A percentile compares a stretch with the other conserved stretches of the same genome.
phyloP scores from a whole-genome alignment of 2,797 vertebrate species.

The Falco columbarius region DNA sequence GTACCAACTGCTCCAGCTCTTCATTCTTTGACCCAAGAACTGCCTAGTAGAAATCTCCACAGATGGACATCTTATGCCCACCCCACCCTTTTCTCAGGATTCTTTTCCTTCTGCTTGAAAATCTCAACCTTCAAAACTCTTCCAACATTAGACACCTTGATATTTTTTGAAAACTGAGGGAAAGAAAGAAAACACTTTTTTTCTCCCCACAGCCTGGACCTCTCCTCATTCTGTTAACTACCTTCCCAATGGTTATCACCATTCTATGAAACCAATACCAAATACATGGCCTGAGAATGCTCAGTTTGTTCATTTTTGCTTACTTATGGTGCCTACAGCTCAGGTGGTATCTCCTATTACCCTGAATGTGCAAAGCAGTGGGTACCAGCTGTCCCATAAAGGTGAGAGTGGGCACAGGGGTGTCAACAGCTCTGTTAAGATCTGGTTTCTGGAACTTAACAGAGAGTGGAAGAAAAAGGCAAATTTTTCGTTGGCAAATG shows the following conservation, averaged over 20 bases:
- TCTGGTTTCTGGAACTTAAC: neutral
- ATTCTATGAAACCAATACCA: neutral
- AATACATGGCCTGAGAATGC: neutral
- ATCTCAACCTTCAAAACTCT: neutral
- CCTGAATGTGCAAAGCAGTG: neutral
- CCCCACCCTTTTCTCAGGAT: neutral
- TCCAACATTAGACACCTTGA: neutral
- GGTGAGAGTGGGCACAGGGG: neutral
- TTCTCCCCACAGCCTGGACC: neutral
- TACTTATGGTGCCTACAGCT: neutral
- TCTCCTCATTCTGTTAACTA: neutral
- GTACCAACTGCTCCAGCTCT: neutral
- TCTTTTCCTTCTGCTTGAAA: neutral
- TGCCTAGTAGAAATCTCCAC: neutral
- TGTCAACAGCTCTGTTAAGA: neutral
- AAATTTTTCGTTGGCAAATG: neutral
- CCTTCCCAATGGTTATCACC: neutral
- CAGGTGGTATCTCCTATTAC: neutral
- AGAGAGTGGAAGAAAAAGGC: neutral
- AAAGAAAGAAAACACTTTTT: neutral
- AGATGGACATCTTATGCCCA: neutral
- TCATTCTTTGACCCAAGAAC: neutral
- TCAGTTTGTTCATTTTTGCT: neutral
- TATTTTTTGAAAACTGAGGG: neutral
- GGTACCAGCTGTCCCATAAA: neutral